Base-by-base conservation (phyloP, 2,113 vertebrate genomes). In the Clarias magur region DNA sequence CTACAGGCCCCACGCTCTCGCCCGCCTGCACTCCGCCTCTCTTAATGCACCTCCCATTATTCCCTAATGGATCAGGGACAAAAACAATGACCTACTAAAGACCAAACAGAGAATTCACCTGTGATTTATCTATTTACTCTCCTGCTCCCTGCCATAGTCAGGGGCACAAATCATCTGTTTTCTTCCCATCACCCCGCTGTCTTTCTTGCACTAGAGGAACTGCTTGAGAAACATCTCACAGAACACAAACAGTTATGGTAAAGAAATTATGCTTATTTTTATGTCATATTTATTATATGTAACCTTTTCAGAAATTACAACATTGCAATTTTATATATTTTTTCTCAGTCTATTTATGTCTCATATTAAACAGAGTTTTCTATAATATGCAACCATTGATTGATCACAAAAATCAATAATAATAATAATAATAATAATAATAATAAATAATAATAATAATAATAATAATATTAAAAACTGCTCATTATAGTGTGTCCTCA, bases 51-150 rank as follows among this genome's bases (percentile, higher is more conserved):
- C 86, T 88, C 88, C 88, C 92, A 92, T 94, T 93, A 93, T 89
- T 89, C 91, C 88, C 85, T 93, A 93, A 93, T 93, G 90, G 90
- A 91, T 83, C 42, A 87, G 86, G 82, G 89, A 84, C 88, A 85
- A 88, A 91, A 92, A 91, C 89, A 88, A 81, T 95, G 93, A 93
- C 92, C 93, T 91, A 92, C 91, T 93, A 90, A 94, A 88, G 89
- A 93, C 89, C 90, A 92, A 92, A 91, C 85, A 82, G 88, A 86
- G 90, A 91, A 89, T 91, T 92, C 83, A 88, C 86, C 82, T 92
- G 89, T 94, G 92, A 94, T 93, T 91, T 92, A 93, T 94, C 87
- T 93, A 88, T 92, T 86, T 88, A 89, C 85, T 89, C 89, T 84
- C 83, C 86, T n/a, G 79, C 82, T 70, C 82, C 30, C 81, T 80